Conservation (phyloP, 2,113 vertebrate genomes). For the Daubentonia madagascariensis region DNA sequence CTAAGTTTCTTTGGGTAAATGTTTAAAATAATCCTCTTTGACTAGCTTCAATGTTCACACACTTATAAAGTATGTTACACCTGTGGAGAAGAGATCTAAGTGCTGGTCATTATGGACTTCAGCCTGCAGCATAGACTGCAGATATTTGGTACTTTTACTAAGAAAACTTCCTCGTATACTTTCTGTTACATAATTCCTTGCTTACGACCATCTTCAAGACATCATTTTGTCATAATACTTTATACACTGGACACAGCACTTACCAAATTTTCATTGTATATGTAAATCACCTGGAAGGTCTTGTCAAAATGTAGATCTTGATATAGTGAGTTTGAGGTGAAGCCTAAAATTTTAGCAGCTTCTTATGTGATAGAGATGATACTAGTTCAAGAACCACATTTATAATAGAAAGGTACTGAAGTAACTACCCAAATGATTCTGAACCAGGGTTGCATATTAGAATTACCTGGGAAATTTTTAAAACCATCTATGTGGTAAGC, state of each 20-base stretch:
- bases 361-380: background rate
- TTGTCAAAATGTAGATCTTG: background rate
- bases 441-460: background rate
- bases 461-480: background rate
- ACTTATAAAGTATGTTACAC: background rate
- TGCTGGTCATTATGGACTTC: background rate
- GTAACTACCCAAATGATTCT: background rate
- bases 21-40: background rate
- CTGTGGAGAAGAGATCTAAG: background rate
- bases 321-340: background rate
- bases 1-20: background rate
- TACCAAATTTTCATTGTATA: background rate
- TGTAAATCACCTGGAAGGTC: background rate
- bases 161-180: background rate
- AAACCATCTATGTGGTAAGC: background rate
- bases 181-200: background rate
- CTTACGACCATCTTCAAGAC: background rate
- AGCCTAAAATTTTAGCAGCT: background rate
- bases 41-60: background rate
- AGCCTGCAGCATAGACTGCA: background rate
- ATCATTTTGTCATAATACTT: background rate
- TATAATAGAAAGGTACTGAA: background rate
- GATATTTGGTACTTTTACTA: background rate
- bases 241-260: background rate
- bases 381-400: background rate